Conservation (phyloP, 37 sponge, comb jelly and placozoan species). For the Axinella damicornis region DNA sequence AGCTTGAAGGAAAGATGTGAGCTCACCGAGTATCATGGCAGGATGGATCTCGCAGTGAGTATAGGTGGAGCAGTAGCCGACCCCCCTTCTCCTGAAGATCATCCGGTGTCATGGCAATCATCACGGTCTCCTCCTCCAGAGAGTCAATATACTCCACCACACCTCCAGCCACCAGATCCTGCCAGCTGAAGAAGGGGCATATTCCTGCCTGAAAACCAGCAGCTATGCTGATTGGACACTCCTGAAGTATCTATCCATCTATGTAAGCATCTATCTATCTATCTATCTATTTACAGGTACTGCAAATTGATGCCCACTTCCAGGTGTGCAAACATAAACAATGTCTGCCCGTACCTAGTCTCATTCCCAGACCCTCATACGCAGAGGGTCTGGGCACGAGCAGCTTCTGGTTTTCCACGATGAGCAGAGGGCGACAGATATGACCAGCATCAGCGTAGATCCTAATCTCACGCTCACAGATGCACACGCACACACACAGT, state of each 20-base stretch:
- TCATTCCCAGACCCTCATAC: too few relatives aligned
- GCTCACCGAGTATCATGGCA: conserved; percentile 97
- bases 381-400: conserved; percentile 96
- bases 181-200: conserved; percentile 85
- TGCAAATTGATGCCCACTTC: too few relatives aligned
- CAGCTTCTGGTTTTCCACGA: conserved; percentile 99
- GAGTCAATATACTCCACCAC: conserved; percentile 99
- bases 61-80: conserved; percentile 96
- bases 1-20: too few relatives aligned
- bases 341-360: too few relatives aligned
- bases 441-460: conserved; percentile 99
- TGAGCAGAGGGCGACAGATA: conserved; percentile 97
- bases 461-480: conserved; percentile 95
- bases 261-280: too few relatives aligned
- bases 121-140: conserved; percentile 98
- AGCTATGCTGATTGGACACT: too few relatives aligned
- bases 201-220: too few relatives aligned
- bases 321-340: too few relatives aligned
- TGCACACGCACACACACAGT: conserved; percentile 29
- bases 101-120: conserved; percentile 99
- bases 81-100: conserved; percentile 80
- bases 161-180: conserved; percentile 96
- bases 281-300: too few relatives aligned
- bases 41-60: conserved; percentile 99
- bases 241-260: too few relatives aligned